Evolutionary conservation across 2,113 vertebrate genomes (phyloP), one percentile per base, ranked within the genome.

Genomic region (Oncorhynchus tshawytscha): DNA sequence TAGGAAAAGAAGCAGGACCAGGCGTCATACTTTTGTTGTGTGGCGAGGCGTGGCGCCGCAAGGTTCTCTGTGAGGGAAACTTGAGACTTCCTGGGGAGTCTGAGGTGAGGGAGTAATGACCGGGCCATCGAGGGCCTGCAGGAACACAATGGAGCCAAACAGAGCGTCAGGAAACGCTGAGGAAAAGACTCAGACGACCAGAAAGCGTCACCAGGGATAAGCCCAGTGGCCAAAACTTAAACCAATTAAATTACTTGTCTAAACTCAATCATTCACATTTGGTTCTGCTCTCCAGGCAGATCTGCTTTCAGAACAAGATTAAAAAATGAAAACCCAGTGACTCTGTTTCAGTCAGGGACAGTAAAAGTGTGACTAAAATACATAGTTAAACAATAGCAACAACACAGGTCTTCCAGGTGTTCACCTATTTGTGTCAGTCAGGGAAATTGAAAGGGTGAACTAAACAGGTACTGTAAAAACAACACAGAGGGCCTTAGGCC

Each of bases 111-210:
- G 70, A 76, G 70, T 85, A 64, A 74, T 9, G 45, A 24, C 25
- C 64, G 66, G 71, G 31, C 69, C 78, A 34, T 13, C 12, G 65
- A 57, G 48, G 39, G n/a, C 18, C 6, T 54, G 51, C 13, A 25
- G 51, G 67, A 34, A 76, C 51, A 81, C 71, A 20, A 86, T 67
- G 31, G 72, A 79, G 60, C 15, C 39, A 78, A 74, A 83, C 73
- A 83, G 68, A 81, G 45, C 18, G 16, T 75, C 25, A 82, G 84
- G 73, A 84, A 68, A 74, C 29, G 16, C 67, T 24, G 70, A 13
- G 73, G 12, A 83, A 62, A 70, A 73, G 67, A 54, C 16, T 31
- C 73, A 67, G 65, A 67, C 20, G 1, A 64, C 60, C 22, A 15
- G 20, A 5, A 24, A 18, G 45, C 45, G 20, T 45, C 70, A 51